Percentiles rank a stretch among this genome's conserved stretches.
phyloP scores from a whole-genome alignment of 2,888 invertebrate genomes.

The Merodon equestris region DNA sequence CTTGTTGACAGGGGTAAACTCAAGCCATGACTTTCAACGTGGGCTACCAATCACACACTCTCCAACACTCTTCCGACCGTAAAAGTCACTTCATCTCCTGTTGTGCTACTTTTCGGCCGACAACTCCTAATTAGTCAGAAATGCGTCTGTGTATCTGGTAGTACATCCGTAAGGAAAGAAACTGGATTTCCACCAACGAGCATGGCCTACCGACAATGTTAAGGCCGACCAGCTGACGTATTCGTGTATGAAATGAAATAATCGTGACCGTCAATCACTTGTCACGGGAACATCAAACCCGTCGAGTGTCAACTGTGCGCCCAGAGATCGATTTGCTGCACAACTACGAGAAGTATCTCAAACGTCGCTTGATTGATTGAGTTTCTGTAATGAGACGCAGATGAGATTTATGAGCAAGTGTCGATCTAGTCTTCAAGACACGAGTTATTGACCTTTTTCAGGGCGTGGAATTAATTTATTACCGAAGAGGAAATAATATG shows the following conservation, averaged over 20 bases:
- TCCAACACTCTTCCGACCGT: too few species aligned
- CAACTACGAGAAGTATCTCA: slow-evolving; percentile 19
- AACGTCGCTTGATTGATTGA: slow-evolving; percentile 45
- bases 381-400: slow-evolving; percentile 13
- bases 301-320: slow-evolving; percentile 57
- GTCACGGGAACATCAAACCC: slow-evolving; percentile 24
- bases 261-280: slow-evolving; percentile 56
- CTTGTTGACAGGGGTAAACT: slow-evolving; percentile 14
- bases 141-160: too few species aligned
- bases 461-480: not conserved
- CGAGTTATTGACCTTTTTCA: slow-evolving; percentile 42
- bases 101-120: too few species aligned
- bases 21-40: not conserved
- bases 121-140: too few species aligned
- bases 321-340: slow-evolving; percentile 36
- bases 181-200: too few species aligned
- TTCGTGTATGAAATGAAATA: slow-evolving; percentile 12
- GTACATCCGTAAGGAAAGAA: too few species aligned
- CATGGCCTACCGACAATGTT: too few species aligned
- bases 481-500: not conserved
- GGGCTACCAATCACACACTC: too few species aligned
- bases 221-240: not conserved
- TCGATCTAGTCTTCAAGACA: too few species aligned
- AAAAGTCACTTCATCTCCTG: too few species aligned
- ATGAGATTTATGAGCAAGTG: slow-evolving; percentile 27